phyloP scores from a whole-genome alignment of 2,113 vertebrate species.

The Opisthocomus hoazin region DNA sequence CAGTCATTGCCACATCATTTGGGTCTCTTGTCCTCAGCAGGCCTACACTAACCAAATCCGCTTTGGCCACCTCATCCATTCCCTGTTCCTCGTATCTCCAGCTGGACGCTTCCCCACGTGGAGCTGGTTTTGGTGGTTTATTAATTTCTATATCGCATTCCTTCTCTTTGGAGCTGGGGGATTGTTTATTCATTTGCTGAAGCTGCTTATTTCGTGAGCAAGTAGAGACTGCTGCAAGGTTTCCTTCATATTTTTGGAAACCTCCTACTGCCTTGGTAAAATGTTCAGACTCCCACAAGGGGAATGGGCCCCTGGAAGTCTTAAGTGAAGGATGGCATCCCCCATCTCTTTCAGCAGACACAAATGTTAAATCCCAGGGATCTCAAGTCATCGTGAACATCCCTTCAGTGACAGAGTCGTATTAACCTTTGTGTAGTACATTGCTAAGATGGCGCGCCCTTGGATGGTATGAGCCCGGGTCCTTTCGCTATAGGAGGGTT shows the following conservation, averaged over 20 bases:
- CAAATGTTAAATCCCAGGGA: not conserved
- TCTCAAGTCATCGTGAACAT: not conserved
- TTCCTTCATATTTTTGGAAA: not conserved
- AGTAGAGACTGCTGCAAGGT: not conserved
- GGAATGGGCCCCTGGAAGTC: not conserved
- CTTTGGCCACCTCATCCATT: not conserved
- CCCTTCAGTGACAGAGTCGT: not conserved
- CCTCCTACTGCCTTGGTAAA: not conserved
- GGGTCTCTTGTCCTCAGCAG: not conserved
- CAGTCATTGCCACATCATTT: not conserved
- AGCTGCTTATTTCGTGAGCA: not conserved
- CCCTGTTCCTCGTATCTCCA: accelerated
- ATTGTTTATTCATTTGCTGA: not conserved
- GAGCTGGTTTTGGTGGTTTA: not conserved
- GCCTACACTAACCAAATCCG: not conserved
- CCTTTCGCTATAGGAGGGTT: not conserved
- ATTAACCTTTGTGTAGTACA: not conserved
- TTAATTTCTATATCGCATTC: not conserved
- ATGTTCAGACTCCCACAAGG: not conserved
- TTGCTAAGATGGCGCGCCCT: not conserved
- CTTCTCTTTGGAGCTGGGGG: not conserved
- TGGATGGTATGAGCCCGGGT: not conserved
- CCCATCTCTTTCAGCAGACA: not conserved
- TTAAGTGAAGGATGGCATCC: not conserved
- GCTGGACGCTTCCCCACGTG: not conserved